phyloP scores from a whole-genome alignment of 92 coral and sea anemone species.

The Phenganax marumi region DNA sequence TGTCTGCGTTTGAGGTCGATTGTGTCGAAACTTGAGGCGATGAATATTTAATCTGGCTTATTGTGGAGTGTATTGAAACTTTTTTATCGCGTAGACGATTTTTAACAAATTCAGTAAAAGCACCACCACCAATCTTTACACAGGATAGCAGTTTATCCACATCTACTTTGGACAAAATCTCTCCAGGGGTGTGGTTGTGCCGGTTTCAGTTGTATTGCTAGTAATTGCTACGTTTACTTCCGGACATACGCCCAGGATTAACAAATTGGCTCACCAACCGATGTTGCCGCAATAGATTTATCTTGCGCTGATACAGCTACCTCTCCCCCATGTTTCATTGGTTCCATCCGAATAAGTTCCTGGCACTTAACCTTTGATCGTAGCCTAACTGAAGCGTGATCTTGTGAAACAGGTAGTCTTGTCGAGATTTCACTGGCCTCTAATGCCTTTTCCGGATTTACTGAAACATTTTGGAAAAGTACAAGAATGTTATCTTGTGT shows the following conservation, averaged over 20 bases:
- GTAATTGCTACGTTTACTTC: not conserved
- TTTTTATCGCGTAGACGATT: slow-evolving; percentile 8
- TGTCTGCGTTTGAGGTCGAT: slow-evolving; percentile 20
- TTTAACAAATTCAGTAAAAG: slow-evolving; percentile 2
- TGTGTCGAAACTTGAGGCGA: slow-evolving; percentile 10
- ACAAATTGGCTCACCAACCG: not conserved
- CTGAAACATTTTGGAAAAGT: slow-evolving; percentile 27
- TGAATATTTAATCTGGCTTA: slow-evolving; percentile 10
- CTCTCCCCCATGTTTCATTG: slow-evolving; percentile 28
- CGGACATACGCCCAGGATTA: not conserved
- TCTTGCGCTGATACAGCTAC: not conserved
- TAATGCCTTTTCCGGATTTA: slow-evolving; percentile 12
- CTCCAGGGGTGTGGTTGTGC: slow-evolving; percentile 4
- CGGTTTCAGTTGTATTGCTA: slow-evolving; percentile 2
- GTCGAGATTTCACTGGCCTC: slow-evolving; percentile 26
- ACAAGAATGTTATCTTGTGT: not conserved
- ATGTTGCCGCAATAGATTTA: not conserved
- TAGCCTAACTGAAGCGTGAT: slow-evolving; percentile 16
- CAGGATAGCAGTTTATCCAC: not conserved
- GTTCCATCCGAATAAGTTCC: slow-evolving; percentile 17
- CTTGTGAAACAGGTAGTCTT: slow-evolving; percentile 18
- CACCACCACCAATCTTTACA: not conserved
- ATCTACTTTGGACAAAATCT: slow-evolving; percentile 12
- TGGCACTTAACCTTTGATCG: slow-evolving; percentile 20
- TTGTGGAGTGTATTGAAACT: slow-evolving; percentile 15